Base-by-base conservation (phyloP, 1,140 invertebrate species). In the Zaprionus africanus region DNA sequence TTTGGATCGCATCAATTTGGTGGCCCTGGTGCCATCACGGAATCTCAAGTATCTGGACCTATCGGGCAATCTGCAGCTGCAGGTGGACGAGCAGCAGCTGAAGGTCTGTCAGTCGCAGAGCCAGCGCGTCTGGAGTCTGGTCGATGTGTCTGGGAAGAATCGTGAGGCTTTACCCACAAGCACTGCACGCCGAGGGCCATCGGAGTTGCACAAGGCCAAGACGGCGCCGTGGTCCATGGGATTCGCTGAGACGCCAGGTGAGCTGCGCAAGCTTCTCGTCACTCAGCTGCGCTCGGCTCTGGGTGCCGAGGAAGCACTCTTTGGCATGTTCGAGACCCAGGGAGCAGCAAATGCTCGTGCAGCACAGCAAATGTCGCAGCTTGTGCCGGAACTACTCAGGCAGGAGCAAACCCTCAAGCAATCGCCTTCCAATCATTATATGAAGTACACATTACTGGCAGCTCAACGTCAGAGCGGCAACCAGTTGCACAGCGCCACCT, bases 1-100 rank as follows among this genome's bases (percentile, higher is more conserved):
- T 92, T 92, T 97, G 49, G 96, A 97, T 85, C 94, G 95, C 63
- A 94, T 97, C 51, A 96, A 97, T 93, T 93, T 97, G 66, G 94
- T 95, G 43, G 94, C 95, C 1, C 84, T 98, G 26, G 96, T 97
- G 34, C 96, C 97, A 22, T 76, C 81, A 4, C 95, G 96, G 49
- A 96, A 97, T 90, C 93, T 98, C 11, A 96, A 97, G 86, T 97
- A 97, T 91, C 93, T 98, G 41, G 97, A 98, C 85, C 95, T 98
- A 82, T 97, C 97, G 0, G 97, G 97, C 62, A 98, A 97, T 83
- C 94, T 95, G 19, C 95, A 96, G 81, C 92, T 97, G 7, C 96
- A 96, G 93, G 96, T 97, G 41, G 96, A 97, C 90, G 96, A 96
- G 6, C 94, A 96, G 64, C 96, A 97, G 91, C 96, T 97, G 79